Conservation (phyloP, 2,888 invertebrate species). For the Dendrolimus houi region DNA sequence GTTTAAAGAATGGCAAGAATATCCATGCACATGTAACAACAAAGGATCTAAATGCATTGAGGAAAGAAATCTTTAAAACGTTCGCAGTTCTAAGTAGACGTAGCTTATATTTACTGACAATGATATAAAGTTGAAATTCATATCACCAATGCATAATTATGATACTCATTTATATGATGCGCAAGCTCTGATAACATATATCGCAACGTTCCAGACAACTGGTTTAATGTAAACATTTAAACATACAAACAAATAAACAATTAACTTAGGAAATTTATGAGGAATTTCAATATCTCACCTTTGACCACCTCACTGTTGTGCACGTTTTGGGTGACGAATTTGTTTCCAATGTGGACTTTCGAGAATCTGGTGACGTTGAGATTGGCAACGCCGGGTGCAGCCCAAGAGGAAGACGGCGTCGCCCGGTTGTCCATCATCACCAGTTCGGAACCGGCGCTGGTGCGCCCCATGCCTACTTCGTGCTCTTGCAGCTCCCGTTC, state of each 20-base stretch:
- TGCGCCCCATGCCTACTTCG: constrained; percentile 16
- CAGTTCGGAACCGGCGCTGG: constrained; percentile 33
- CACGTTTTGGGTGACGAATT: constrained; percentile 56
- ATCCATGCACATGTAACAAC: too few relatives aligned
- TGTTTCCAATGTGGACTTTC: constrained; percentile 54
- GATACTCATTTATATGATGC: too few relatives aligned
- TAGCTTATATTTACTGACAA: neutral
- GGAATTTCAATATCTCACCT: constrained; percentile 36
- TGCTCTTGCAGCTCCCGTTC: constrained; percentile 11
- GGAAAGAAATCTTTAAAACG: neutral
- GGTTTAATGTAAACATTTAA: too few relatives aligned
- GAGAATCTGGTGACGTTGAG: constrained; percentile 49
- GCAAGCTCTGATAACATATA: neutral
- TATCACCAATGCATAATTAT: too few relatives aligned
- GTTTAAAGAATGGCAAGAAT: too few relatives aligned
- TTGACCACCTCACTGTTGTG: constrained; percentile 56
- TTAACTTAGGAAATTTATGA: neutral
- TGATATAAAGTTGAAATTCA: too few relatives aligned
- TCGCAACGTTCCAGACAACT: constrained; percentile 4
- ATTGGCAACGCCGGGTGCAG: constrained; percentile 32
- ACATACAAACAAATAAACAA: neutral
- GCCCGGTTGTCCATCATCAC: constrained; percentile 31
- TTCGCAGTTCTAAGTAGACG: neutral
- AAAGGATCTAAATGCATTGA: neutral
- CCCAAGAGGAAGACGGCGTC: constrained; percentile 21